Conservation (phyloP, 2,113 vertebrate genomes). For the Oxyura jamaicensis region DNA sequence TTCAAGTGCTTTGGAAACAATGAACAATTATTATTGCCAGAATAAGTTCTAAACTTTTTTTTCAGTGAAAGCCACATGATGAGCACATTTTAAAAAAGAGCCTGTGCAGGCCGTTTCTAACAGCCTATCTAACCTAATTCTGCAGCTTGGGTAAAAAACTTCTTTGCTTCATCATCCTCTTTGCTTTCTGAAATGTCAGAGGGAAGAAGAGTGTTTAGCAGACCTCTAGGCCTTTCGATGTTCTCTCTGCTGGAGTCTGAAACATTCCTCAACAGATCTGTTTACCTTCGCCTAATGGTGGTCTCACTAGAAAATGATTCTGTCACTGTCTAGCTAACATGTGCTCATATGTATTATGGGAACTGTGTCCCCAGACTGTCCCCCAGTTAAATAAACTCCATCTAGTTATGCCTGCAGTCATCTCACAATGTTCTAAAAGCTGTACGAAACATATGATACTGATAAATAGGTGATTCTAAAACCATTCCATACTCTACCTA, state of each 20-base stretch:
- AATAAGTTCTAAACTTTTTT: neutral
- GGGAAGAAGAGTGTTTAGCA: neutral
- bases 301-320: neutral
- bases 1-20: slow-evolving; percentile 45
- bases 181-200: slow-evolving; percentile 12
- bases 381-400: neutral
- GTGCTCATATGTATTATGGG: neutral
- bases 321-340: neutral
- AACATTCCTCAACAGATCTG: neutral
- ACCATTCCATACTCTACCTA: neutral
- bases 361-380: neutral
- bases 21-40: slow-evolving; percentile 6
- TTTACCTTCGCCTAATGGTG: neutral
- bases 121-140: neutral
- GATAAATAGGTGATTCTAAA: neutral
- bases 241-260: neutral
- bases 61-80: neutral
- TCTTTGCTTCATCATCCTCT: neutral
- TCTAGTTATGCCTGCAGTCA: neutral
- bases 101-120: too few relatives aligned
- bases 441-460: neutral
- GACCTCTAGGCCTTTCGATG: neutral
- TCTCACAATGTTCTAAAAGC: neutral
- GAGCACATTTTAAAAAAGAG: neutral
- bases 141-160: neutral